Evolutionary conservation across 2,888 invertebrate species (phyloP).

Genomic region (Lathronympha strigana): DNA sequence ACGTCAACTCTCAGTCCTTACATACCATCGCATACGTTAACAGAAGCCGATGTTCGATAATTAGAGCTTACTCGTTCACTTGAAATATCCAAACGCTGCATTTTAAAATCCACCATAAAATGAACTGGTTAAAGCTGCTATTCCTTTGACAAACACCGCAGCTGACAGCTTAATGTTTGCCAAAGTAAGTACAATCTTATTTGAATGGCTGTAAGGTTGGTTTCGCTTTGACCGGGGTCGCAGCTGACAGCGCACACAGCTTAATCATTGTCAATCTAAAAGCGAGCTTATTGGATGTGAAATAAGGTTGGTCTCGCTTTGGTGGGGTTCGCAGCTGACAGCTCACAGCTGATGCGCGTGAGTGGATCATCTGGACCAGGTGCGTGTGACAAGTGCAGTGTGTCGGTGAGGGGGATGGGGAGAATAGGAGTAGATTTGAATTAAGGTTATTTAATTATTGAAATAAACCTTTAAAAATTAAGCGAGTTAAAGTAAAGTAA

Average conservation of each 20-base stretch:
- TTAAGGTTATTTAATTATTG: no score
- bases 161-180: no score
- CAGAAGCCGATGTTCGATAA: constrained; percentile 33
- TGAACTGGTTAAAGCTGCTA: background rate
- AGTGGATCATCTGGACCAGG: constrained; percentile 59
- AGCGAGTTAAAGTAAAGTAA: no score
- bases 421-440: constrained; percentile 2
- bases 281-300: background rate
- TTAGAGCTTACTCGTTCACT: constrained; percentile 33
- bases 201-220: background rate
- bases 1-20: constrained; percentile 31
- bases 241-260: background rate
- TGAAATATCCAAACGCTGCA: constrained; percentile 3
- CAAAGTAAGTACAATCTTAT: no score
- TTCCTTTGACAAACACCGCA: background rate
- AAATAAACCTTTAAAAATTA: no score
- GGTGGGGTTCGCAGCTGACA: constrained; percentile 32
- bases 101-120: background rate
- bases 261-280: background rate
- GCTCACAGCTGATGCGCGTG: constrained; percentile 54
- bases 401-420: constrained; percentile 47
- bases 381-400: constrained; percentile 61
- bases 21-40: constrained; percentile 37
- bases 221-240: background rate
- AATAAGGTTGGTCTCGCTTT: background rate